Evolutionary conservation across 2,797 vertebrate genomes (phyloP).

Genomic region (Aselliscus stoliczkanus): DNA sequence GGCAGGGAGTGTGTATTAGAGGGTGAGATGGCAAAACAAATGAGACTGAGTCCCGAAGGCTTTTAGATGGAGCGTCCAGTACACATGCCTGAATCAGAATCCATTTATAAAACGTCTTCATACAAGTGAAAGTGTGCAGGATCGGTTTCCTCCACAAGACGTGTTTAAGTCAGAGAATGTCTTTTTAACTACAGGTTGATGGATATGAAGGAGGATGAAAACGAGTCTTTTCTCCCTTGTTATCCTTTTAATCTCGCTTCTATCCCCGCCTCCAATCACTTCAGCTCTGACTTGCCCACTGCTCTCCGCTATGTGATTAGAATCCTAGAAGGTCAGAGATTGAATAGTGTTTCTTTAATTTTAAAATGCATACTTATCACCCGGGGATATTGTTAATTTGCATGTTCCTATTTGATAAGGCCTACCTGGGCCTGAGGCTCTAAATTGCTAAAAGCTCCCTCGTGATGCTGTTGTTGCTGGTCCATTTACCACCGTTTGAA

Average conservation of each 20-base stretch:
- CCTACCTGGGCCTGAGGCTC: neutral
- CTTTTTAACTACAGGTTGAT: conserved; percentile 5
- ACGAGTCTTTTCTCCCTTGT: neutral
- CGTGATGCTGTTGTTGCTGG: conserved; percentile 12
- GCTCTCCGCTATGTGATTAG: neutral
- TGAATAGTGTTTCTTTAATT: neutral
- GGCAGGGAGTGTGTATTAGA: neutral
- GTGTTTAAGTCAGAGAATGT: neutral
- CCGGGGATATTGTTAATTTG: neutral
- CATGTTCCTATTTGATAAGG: neutral
- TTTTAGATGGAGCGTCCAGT: neutral
- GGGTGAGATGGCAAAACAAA: neutral
- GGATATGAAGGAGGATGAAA: neutral
- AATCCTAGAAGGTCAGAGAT: neutral
- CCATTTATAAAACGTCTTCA: neutral
- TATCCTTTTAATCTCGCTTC: neutral
- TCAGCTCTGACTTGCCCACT: neutral
- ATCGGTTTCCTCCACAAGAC: neutral
- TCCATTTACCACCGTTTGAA: neutral
- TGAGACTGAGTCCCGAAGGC: neutral
- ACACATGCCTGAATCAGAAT: neutral
- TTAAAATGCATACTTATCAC: neutral
- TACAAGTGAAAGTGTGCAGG: conserved; percentile 21
- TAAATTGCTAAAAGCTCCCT: conserved; percentile 14
- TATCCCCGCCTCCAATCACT: neutral